Base-by-base conservation (phyloP, 2,888 invertebrate genomes). In the Mantis religiosa region DNA sequence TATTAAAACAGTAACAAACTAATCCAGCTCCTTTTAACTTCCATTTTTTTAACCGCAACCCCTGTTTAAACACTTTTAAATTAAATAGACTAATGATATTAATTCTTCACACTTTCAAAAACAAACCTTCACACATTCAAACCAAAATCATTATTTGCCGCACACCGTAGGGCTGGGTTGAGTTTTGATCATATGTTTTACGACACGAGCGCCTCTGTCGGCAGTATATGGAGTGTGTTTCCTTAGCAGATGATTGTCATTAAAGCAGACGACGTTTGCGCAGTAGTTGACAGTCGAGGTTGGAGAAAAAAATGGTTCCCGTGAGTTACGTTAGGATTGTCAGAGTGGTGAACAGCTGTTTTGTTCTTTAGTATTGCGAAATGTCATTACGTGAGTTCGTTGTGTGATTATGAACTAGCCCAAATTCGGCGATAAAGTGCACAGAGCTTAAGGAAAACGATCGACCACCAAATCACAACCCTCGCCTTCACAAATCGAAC, bases 401-500 rank as follows among this genome's bases (percentile, higher is more conserved):
- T 71, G 54, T 71, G 54, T 71, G 54, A 71, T 71, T 71, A 91
- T 91, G 91, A 90, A 91, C 89, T 91, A 91, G 34, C 91, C 91
- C 82, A 91, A 91, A 89, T 88, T 91, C 71, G 89, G 90, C 85
- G 91, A 91, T 54, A 91, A 91, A 88, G 85, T 88, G 34, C 90
- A 87, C 85, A 89, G 90, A 85, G 89, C 87, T 87, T 89, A 88
- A 82, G 89, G 88, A 71, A 88, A 88, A 85, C 81, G 90, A 89
- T 71, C 25, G 54, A 89, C 91, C 89, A 90, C 92, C 90, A 92
- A 92, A 90, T 91, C 91, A 89, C 92, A 92, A 88, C 91, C 91
- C 81, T 92, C 92, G 89, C 92, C 92, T 89, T 91, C 92, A 89
- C 92, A 93, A 90, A 92, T 92, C 89, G 93, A 93, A 89, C 93